A percentile compares a stretch with the other conserved stretches of the same genome.
Conservation (phyloP, 2,888 invertebrate genomes). For the Pecten maximus region DNA sequence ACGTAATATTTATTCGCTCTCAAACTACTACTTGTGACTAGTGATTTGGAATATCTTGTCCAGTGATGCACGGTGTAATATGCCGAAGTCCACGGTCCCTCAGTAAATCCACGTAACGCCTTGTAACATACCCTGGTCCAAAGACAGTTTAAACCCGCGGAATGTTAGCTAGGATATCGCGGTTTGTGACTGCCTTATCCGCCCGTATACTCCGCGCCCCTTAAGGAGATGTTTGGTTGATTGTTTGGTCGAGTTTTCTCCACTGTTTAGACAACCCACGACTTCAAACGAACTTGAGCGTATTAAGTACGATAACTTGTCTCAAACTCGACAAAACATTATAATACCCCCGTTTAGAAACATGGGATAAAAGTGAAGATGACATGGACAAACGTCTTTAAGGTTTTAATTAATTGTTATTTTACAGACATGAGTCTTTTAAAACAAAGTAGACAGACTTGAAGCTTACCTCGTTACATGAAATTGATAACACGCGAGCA, state of each 20-base stretch:
- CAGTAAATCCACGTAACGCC: too few species aligned
- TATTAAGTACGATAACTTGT: conserved; percentile 13
- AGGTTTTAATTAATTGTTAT: conserved; percentile 23
- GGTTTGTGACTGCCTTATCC: not conserved
- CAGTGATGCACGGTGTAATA: too few species aligned
- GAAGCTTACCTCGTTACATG: not conserved
- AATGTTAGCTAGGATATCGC: not conserved
- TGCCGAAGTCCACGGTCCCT: too few species aligned
- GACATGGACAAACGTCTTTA: not conserved
- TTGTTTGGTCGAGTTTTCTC: not conserved
- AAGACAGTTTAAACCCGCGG: not conserved
- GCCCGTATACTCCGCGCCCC: not conserved
- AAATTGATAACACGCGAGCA: not conserved
- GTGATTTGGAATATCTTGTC: too few species aligned
- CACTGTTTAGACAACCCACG: conserved; percentile 6
- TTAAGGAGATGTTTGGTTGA: not conserved
- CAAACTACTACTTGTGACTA: too few species aligned
- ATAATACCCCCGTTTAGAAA: not conserved
- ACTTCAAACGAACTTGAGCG: not conserved
- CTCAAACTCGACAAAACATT: conserved; percentile 32
- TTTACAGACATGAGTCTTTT: conserved; percentile 27
- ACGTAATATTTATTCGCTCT: too few species aligned
- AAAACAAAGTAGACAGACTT: not conserved
- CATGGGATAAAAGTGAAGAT: conserved; percentile 7
- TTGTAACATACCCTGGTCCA: too few species aligned